Base-by-base conservation (phyloP, 2,113 vertebrate genomes). In the Lagopus muta region DNA sequence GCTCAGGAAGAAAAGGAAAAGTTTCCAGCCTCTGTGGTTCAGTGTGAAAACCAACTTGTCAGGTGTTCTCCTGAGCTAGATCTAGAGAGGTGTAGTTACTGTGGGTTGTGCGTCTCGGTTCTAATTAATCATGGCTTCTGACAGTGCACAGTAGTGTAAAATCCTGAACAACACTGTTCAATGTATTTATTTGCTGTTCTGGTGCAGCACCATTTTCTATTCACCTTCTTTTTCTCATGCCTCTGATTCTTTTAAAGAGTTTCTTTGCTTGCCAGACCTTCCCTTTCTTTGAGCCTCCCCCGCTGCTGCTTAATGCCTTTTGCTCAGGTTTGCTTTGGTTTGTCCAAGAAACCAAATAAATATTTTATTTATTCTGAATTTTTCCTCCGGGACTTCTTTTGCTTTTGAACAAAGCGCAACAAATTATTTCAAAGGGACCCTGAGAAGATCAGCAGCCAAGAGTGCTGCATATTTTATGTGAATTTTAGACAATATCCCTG, bases 291-390 rank as follows among this genome's bases (percentile, higher is more conserved):
- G 42, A 85, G 79, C 74, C 55, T 93, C 93, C 85, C 71, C 25
- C 3, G 1, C 43, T 86, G 34, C 72, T 82, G 25, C 38, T 14
- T 17, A 45, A 17, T 6, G n/a, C 86, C 50, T 82, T 67, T 93
- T 94, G 57, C 52, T 94, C 61, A 74, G 77, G 64, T 58, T 54
- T 78, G 52, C 42, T 86, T 80, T n/a, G 8, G 71, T 85, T 89
- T 88, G 42, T 54, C 30, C 78, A 74, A 50, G 76, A 88, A 94
- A 77, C 24, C 42, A 64, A 61, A 82, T 95, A 92, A 92, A 85
- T 92, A 95, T 82, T 95, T 94, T 91, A 95, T 91, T 96, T 88
- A 57, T 90, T 79, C 52, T 32, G 62, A 95, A 90, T 91, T 89
- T 74, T 94, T 86, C 88, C 82, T 75, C 40, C 65, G 73, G 87